Evolutionary conservation across 2,797 vertebrate genomes (phyloP).

Genomic region (Bucorvus abyssinicus): DNA sequence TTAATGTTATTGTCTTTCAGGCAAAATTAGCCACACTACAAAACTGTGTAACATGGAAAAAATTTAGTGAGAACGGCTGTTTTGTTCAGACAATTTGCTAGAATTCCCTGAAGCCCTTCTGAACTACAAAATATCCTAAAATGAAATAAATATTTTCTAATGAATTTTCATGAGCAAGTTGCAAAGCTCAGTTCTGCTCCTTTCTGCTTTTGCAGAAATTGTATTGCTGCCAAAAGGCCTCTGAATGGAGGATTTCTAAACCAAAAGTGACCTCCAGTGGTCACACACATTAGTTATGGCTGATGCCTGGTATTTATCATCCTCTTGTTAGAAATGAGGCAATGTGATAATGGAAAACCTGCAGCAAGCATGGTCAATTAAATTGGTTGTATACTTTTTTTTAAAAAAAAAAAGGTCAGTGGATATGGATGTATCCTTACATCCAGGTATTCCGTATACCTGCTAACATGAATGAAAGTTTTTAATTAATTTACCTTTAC

Average conservation of each 20-base stretch:
- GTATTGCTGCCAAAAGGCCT: neutral
- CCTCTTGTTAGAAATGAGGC: neutral
- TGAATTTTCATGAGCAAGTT: neutral
- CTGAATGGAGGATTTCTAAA: neutral
- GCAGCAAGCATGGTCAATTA: neutral
- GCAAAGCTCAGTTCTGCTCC: neutral
- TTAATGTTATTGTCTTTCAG: neutral
- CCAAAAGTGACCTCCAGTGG: conserved; percentile 61
- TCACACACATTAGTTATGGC: neutral
- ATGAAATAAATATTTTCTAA: neutral
- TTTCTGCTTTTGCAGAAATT: neutral
- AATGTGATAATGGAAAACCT: neutral
- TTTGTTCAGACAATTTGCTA: neutral
- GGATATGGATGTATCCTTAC: neutral
- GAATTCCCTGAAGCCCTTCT: neutral
- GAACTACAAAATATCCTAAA: neutral
- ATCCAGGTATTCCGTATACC: neutral
- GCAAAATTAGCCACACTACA: neutral
- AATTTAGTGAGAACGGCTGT: neutral
- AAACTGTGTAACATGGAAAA: neutral
- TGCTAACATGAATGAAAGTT: neutral
- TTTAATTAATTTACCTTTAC: neutral
- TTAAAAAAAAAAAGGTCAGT: neutral
- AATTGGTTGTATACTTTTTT: neutral
- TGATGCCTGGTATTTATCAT: neutral